phyloP scores from a whole-genome alignment of 2,797 vertebrate species.

The Arnoldichthys spilopterus region DNA sequence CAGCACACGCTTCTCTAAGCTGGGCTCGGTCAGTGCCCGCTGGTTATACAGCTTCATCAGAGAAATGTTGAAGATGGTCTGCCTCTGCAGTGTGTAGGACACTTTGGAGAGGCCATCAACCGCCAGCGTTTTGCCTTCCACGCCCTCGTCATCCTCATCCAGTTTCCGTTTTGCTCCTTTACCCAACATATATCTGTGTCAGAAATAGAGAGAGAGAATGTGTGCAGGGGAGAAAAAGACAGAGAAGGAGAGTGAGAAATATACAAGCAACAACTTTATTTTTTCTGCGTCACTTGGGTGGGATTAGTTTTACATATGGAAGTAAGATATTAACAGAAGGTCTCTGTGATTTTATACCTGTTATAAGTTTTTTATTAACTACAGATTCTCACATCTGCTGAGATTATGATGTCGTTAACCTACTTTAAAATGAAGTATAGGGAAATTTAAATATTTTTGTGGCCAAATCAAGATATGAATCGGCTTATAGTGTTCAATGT shows the following conservation, averaged over 20 bases:
- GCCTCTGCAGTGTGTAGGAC: conserved; percentile 97
- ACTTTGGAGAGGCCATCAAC: conserved; percentile 91
- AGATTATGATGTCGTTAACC: neutral
- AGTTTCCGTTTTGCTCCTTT: conserved; percentile 99
- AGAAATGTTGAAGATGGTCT: conserved; percentile 99
- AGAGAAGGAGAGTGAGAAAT: neutral
- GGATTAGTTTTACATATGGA: neutral
- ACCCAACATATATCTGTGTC: conserved; percentile 97
- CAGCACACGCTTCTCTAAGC: conserved; percentile 94
- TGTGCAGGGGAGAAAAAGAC: neutral
- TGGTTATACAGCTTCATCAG: conserved; percentile 98
- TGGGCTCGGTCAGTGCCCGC: conserved; percentile 90
- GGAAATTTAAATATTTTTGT: neutral
- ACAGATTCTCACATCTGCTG: neutral
- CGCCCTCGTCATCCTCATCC: conserved; percentile 98
- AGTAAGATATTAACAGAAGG: neutral
- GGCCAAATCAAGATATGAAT: no score
- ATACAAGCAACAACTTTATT: neutral
- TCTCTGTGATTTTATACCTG: neutral
- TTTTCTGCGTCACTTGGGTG: neutral
- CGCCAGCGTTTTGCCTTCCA: conserved; percentile 98
- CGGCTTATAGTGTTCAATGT: no score
- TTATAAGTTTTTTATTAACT: neutral
- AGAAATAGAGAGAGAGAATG: conserved; percentile 12
- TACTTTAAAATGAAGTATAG: neutral